Conservation (phyloP, 2,888 invertebrate species). For the Cephus spinipes region DNA sequence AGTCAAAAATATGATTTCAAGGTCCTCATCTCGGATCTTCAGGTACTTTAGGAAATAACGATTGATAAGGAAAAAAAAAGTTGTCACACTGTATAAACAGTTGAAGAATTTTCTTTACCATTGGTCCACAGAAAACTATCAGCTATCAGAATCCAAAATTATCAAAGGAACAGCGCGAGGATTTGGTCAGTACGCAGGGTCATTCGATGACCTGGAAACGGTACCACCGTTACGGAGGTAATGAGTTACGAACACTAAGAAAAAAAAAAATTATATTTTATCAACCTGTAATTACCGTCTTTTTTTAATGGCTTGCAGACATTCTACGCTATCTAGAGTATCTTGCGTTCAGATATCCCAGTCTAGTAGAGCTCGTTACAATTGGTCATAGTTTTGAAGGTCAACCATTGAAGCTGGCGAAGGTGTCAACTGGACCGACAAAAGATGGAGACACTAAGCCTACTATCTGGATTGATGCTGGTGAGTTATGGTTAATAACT, state of each 20-base stretch:
- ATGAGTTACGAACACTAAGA: not conserved
- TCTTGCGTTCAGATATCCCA: slow-evolving; percentile 74
- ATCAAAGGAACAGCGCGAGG: slow-evolving; percentile 72
- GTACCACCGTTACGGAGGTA: slow-evolving; percentile 75
- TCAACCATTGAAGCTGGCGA: slow-evolving; percentile 77
- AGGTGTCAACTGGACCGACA: slow-evolving; percentile 70
- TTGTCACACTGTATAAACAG: not conserved
- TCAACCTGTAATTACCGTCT: not conserved
- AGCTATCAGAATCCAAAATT: slow-evolving; percentile 76
- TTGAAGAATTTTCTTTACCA: not conserved
- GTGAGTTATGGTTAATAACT: slow-evolving; percentile 56
- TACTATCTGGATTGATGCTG: slow-evolving; percentile 85
- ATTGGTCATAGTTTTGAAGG: slow-evolving; percentile 82
- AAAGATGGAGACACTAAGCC: slow-evolving; percentile 70
- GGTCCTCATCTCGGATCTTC: slow-evolving; percentile 79
- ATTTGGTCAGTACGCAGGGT: slow-evolving; percentile 71
- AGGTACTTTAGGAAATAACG: slow-evolving; percentile 64
- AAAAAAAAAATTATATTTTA: not conserved
- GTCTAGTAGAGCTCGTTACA: slow-evolving; percentile 75
- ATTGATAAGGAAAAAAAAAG: not conserved
- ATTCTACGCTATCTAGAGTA: slow-evolving; percentile 78
- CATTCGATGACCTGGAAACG: slow-evolving; percentile 79
- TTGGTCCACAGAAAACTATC: slow-evolving; percentile 72
- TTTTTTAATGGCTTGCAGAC: slow-evolving; percentile 65
- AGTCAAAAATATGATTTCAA: slow-evolving; percentile 74